A percentile compares a stretch with the other conserved stretches of the same genome.
These are phyloP conservation scores for Trachymyrmex cornetzi DNA, from an alignment of 1,140 invertebrate genomes.

Conservation along the genomic window DNA sequence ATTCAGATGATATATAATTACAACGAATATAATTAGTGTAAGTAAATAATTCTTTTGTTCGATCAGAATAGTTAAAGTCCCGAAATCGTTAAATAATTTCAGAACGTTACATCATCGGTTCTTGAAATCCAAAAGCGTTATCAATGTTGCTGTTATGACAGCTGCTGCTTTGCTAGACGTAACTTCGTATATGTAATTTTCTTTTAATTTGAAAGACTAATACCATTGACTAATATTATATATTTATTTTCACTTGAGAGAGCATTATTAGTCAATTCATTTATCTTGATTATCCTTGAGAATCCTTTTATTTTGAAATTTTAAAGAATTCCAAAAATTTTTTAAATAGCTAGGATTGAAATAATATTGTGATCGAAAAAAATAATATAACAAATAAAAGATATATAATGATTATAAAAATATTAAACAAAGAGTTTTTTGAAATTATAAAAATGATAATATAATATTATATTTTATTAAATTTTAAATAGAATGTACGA, in stretches of 20 bases:
- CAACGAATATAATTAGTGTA: not conserved
- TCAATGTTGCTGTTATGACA: constrained; percentile 68
- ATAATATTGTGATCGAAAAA: not conserved
- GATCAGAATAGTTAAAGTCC: not conserved
- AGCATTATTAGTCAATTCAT: constrained; percentile 18
- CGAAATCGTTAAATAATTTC: not conserved
- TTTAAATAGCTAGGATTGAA: not conserved
- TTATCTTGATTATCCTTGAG: not conserved
- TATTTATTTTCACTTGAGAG: no score
- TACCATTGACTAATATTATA: no score
- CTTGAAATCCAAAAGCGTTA: constrained; percentile 69
- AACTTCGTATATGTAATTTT: constrained; percentile 44
- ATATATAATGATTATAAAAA: not conserved
- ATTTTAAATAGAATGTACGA: not conserved
- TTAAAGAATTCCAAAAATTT: not conserved
- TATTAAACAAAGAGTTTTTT: not conserved
- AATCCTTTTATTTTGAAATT: not conserved
- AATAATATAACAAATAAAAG: not conserved
- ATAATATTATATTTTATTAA: not conserved
- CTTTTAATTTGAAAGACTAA: constrained; percentile 24
- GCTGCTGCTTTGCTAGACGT: constrained; percentile 37
- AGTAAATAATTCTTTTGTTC: not conserved
- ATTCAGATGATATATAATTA: not conserved
- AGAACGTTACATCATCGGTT: constrained; percentile 56
- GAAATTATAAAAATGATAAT: not conserved